Conservation (phyloP, 2,888 invertebrate species). For the Xestia ashworthii region DNA sequence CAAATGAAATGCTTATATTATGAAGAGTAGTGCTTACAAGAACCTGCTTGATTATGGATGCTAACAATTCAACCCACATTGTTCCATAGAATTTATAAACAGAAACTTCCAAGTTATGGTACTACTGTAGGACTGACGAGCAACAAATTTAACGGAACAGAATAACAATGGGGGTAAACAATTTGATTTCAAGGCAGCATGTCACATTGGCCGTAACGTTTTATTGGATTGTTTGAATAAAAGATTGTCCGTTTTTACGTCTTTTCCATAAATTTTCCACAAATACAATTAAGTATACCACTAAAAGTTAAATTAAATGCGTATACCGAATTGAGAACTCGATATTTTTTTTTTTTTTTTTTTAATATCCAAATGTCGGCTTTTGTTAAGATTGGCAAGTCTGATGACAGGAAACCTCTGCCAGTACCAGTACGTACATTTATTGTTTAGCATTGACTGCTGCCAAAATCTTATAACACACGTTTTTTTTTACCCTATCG, state of each 20-base stretch:
- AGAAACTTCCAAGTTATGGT: constrained; percentile 51
- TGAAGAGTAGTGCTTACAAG: constrained; percentile 39
- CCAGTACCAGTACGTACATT: constrained; percentile 58
- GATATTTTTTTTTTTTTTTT: no score
- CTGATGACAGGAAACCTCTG: constrained; percentile 69
- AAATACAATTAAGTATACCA: not conserved
- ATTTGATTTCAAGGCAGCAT: constrained; percentile 53
- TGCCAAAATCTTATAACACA: constrained; percentile 71
- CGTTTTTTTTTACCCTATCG: constrained; percentile 24
- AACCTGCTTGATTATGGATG: constrained; percentile 49
- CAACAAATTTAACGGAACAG: constrained; percentile 60
- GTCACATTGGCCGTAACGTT: constrained; percentile 45
- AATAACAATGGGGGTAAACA: constrained; percentile 63
- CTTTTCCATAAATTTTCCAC: constrained; percentile 5
- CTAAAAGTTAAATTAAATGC: constrained; percentile 23
- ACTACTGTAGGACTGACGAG: constrained; percentile 41
- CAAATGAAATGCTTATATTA: constrained; percentile 43
- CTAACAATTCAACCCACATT: constrained; percentile 48
- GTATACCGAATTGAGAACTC: constrained; percentile 16
- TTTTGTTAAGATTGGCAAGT: constrained; percentile 69
- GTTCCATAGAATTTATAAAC: constrained; percentile 66
- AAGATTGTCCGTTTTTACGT: constrained; percentile 17
- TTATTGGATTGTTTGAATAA: constrained; percentile 49
- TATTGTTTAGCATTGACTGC: constrained; percentile 66
- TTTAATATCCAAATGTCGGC: constrained; percentile 42